phyloP scores from a whole-genome alignment of 2,113 vertebrate genomes.

The Polypterus senegalus region DNA sequence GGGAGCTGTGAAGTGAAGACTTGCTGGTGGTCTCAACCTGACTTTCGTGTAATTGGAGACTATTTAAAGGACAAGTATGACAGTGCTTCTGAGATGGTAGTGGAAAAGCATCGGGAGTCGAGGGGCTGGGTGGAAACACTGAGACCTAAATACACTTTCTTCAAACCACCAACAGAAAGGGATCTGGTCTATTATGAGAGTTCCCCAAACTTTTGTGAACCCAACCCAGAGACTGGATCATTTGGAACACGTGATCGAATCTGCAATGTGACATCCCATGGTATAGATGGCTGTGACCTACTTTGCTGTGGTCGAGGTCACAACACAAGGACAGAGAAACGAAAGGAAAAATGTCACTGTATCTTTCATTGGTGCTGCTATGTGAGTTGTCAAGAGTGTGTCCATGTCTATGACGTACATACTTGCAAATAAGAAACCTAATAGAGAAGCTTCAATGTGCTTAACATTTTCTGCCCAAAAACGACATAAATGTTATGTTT shows the following conservation, averaged over 20 bases:
- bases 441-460: background rate
- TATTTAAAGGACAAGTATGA: slow-evolving; percentile 71
- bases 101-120: slow-evolving; percentile 64
- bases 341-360: slow-evolving; percentile 61
- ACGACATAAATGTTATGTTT: background rate
- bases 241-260: slow-evolving; percentile 60
- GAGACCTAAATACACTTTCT: slow-evolving; percentile 59
- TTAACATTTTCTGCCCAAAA: background rate
- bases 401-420: slow-evolving; percentile 61
- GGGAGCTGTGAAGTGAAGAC: slow-evolving; percentile 71
- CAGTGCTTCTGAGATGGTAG: slow-evolving; percentile 66
- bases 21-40: slow-evolving; percentile 68
- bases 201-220: slow-evolving; percentile 67
- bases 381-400: slow-evolving; percentile 65
- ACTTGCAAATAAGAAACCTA: slow-evolving; percentile 54
- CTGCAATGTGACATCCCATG: slow-evolving; percentile 62
- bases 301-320: slow-evolving; percentile 63
- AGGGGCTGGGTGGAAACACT: slow-evolving; percentile 68
- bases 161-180: slow-evolving; percentile 59
- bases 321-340: slow-evolving; percentile 58
- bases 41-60: slow-evolving; percentile 61
- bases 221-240: slow-evolving; percentile 58
- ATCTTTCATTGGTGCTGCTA: slow-evolving; percentile 74
- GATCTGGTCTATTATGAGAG: slow-evolving; percentile 67
- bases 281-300: slow-evolving; percentile 64